Evolutionary conservation across 2,797 vertebrate species (phyloP).

Genomic region (Intellagama lesueurii): DNA sequence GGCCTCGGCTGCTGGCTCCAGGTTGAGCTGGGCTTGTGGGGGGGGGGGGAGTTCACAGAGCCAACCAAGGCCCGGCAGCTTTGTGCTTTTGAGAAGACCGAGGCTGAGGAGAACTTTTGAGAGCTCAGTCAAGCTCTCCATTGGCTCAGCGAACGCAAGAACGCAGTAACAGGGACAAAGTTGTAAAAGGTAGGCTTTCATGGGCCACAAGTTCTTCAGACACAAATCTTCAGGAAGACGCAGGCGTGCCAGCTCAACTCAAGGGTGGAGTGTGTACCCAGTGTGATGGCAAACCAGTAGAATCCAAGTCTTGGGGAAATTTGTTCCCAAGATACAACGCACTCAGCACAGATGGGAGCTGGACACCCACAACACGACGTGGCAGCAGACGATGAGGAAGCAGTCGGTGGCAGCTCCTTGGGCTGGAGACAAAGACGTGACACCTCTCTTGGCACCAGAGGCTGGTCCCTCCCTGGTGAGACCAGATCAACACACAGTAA

Average conservation of each 20-base stretch:
- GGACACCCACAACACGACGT: neutral
- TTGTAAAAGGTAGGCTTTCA: neutral
- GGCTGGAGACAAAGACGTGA: neutral
- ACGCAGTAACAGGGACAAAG: neutral
- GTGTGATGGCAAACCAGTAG: neutral
- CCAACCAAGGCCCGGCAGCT: neutral
- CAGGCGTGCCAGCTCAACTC: neutral
- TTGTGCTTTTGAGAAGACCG: conserved; percentile 39
- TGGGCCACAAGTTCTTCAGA: neutral
- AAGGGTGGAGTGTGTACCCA: neutral
- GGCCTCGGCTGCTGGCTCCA: neutral
- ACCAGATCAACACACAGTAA: conserved; percentile 8
- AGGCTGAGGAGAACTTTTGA: neutral
- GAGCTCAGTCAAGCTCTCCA: neutral
- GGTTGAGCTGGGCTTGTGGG: neutral
- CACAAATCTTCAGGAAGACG: conserved; percentile 5
- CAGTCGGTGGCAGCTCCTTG: neutral
- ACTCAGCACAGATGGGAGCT: neutral
- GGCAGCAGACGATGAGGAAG: neutral
- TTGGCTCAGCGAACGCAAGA: conserved; percentile 5
- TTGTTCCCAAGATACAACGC: neutral
- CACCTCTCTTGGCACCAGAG: conserved; percentile 1
- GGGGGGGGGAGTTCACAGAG: neutral
- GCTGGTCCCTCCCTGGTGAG: neutral
- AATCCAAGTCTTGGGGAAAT: neutral